These are phyloP conservation scores for Lepilemur ruficaudatus DNA, from an alignment of 2,797 vertebrate species.

Conservation along the genomic window DNA sequence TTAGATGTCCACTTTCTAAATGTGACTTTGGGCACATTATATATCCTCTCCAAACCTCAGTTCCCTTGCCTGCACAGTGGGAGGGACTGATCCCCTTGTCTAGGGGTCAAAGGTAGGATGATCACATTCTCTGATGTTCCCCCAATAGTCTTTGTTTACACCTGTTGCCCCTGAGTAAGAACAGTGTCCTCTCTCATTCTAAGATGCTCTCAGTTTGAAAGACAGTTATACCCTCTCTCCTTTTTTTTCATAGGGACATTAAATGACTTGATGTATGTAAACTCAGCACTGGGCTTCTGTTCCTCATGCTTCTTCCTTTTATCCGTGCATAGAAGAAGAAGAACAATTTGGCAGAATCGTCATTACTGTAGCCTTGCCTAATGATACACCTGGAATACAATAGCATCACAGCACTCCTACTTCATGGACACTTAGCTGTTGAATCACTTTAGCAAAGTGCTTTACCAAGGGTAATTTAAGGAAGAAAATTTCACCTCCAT, in stretches of 20 bases:
- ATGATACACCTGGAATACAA: background rate
- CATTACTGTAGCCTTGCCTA: background rate
- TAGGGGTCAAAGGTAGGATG: background rate
- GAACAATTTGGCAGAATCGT: background rate
- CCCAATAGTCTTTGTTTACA: background rate
- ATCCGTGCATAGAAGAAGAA: background rate
- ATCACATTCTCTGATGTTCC: background rate
- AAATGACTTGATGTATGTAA: background rate
- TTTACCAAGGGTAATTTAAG: background rate
- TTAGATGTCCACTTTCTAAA: background rate
- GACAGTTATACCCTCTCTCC: background rate
- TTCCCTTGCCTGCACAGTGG: background rate
- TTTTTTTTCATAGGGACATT: background rate
- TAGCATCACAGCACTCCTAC: background rate
- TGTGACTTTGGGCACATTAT: background rate
- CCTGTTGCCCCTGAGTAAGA: background rate
- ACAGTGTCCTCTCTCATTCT: background rate
- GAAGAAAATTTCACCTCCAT: slow-evolving; percentile 1
- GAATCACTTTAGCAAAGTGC: slow-evolving; percentile 28
- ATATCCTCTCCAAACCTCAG: background rate
- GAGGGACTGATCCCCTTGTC: background rate
- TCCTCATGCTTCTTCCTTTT: background rate
- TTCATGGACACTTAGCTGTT: background rate
- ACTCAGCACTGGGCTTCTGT: background rate
- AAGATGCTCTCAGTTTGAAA: background rate